Evolutionary conservation across 2,888 invertebrate genomes (phyloP).

Genomic region (Melolontha melolontha): DNA sequence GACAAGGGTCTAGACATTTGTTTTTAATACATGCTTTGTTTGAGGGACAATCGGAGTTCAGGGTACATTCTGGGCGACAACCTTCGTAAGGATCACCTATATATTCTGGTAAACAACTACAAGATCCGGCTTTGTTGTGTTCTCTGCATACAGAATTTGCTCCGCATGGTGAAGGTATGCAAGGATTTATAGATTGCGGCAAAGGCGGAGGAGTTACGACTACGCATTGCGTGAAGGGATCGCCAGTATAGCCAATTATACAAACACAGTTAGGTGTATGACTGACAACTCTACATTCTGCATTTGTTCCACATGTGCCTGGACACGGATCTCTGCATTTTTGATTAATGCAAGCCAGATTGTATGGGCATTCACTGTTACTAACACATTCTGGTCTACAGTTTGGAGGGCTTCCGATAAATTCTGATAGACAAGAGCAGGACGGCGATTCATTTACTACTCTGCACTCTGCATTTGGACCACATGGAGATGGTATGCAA

Average conservation of each 20-base stretch:
- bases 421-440: conserved; percentile 79
- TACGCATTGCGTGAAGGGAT: conserved; percentile 49
- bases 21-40: conserved; percentile 79
- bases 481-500: conserved; percentile 81
- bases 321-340: conserved; percentile 82
- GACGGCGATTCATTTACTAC: conserved; percentile 74
- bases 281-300: conserved; percentile 80
- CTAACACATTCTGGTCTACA: conserved; percentile 81
- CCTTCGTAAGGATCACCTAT: conserved; percentile 84
- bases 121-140: conserved; percentile 74
- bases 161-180: conserved; percentile 78
- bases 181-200: conserved; percentile 67
- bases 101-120: conserved; percentile 77
- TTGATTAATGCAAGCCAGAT: conserved; percentile 78
- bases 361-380: conserved; percentile 77
- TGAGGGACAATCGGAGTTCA: conserved; percentile 79
- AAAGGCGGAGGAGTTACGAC: conserved; percentile 47
- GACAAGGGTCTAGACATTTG: conserved; percentile 85
- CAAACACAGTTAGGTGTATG: conserved; percentile 86
- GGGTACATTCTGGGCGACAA: conserved; percentile 80
- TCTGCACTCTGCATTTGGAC: conserved; percentile 76
- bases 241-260: conserved; percentile 67
- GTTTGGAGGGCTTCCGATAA: conserved; percentile 78
- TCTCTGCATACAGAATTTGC: conserved; percentile 75
- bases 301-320: conserved; percentile 78